These are phyloP conservation scores for Macrotis lagotis DNA, from an alignment of 2,113 vertebrate species.

Conservation along the genomic window DNA sequence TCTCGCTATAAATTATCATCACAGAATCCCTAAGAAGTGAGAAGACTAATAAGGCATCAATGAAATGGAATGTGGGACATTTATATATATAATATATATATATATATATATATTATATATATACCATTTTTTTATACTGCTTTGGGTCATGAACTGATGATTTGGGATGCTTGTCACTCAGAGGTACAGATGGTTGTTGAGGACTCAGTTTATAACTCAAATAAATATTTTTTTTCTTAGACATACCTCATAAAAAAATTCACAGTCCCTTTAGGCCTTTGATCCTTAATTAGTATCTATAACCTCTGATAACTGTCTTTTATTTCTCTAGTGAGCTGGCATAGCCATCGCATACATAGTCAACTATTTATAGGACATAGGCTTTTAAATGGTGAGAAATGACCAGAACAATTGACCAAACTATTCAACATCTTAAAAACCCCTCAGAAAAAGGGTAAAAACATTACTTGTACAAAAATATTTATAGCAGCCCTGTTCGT, in stretches of 20 bases:
- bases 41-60: background rate
- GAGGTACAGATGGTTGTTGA: background rate
- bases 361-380: background rate
- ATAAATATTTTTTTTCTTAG: background rate
- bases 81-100: background rate
- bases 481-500: too few relatives aligned
- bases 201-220: background rate
- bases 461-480: too few relatives aligned
- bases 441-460: too few relatives aligned
- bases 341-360: background rate
- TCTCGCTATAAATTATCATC: background rate
- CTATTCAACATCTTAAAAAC: background rate
- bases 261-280: background rate
- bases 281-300: background rate
- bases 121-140: background rate
- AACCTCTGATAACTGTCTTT: background rate
- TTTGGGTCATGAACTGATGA: background rate
- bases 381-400: background rate
- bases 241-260: background rate
- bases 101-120: too few relatives aligned
- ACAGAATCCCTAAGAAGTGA: background rate
- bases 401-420: background rate
- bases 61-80: background rate
- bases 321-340: background rate
- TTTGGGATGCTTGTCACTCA: background rate